A percentile compares a stretch with the other conserved stretches of the same genome.
These are phyloP conservation scores for Aphrophora alni DNA, from an alignment of 2,888 invertebrate genomes.

Conservation along the genomic window DNA sequence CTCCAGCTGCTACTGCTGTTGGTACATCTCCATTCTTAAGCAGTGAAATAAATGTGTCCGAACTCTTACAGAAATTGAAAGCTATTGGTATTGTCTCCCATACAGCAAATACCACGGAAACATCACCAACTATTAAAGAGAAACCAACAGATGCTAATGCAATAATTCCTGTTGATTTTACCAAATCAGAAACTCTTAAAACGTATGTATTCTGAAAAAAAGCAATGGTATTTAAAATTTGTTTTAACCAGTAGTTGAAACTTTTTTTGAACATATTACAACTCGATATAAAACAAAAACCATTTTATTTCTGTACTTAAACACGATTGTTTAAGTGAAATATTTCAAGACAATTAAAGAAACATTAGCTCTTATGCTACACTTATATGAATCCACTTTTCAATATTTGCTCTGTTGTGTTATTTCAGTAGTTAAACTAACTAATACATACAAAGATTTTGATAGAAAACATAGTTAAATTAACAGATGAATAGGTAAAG, in stretches of 20 bases:
- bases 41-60: conserved; percentile 72
- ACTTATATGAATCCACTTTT: too few relatives aligned
- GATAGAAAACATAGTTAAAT: too few relatives aligned
- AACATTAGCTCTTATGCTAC: too few relatives aligned
- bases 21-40: conserved; percentile 24
- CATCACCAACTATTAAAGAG: conserved; percentile 52
- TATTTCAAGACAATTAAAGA: too few relatives aligned
- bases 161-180: conserved; percentile 70
- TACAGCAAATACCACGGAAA: conserved; percentile 41
- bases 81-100: conserved; percentile 79
- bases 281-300: too few relatives aligned
- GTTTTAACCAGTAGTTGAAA: neutral
- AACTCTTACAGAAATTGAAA: conserved; percentile 84
- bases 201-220: conserved; percentile 67
- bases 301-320: too few relatives aligned
- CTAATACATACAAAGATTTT: too few relatives aligned
- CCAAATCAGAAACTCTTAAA: conserved; percentile 75
- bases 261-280: neutral
- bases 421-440: too few relatives aligned
- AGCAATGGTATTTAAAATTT: neutral
- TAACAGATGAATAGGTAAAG: too few relatives aligned
- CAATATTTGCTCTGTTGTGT: too few relatives aligned
- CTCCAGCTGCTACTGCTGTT: neutral
- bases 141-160: conserved; percentile 46
- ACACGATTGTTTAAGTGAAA: too few relatives aligned